Conservation (phyloP, 2,797 vertebrate genomes). For the Poeciliopsis paucimaculata region DNA sequence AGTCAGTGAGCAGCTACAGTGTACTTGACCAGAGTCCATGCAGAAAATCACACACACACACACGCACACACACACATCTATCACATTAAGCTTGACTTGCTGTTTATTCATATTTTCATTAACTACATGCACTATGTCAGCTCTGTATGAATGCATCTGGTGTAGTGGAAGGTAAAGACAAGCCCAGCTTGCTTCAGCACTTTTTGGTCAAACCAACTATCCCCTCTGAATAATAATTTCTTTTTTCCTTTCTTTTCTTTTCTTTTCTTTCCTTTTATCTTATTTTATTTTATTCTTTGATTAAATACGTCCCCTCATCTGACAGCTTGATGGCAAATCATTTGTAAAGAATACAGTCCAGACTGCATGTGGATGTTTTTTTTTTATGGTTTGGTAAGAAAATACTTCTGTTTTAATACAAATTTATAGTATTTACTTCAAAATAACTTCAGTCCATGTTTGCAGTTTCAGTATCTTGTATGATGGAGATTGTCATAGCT, state of each 20-base stretch:
- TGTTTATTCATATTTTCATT: slow-evolving; percentile 1
- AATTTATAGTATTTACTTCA: slow-evolving; percentile 41
- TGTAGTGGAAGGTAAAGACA: slow-evolving; percentile 72
- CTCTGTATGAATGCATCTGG: slow-evolving; percentile 18
- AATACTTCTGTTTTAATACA: slow-evolving; percentile 46
- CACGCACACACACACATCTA: background rate
- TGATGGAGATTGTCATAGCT: background rate
- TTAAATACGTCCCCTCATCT: slow-evolving; percentile 35
- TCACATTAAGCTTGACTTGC: slow-evolving; percentile 23
- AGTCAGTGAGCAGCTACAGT: slow-evolving; percentile 62
- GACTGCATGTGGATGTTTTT: slow-evolving; percentile 24
- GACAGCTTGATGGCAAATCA: slow-evolving; percentile 30
- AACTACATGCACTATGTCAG: background rate
- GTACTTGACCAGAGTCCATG: slow-evolving; percentile 39
- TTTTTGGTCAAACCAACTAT: slow-evolving; percentile 84
- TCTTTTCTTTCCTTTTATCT: background rate
- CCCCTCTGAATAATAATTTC: slow-evolving; percentile 34
- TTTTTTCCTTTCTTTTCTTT: too few relatives aligned
- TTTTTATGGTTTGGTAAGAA: slow-evolving; percentile 48
- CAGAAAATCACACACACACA: slow-evolving; percentile 26
- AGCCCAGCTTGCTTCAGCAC: slow-evolving; percentile 95
- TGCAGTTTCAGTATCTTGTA: background rate
- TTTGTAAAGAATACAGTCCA: slow-evolving; percentile 36
- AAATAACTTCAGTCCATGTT: slow-evolving; percentile 23
- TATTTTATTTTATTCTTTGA: background rate